Evolutionary conservation across 2,888 invertebrate genomes (phyloP).

Genomic region (Synergus umbraculus): DNA sequence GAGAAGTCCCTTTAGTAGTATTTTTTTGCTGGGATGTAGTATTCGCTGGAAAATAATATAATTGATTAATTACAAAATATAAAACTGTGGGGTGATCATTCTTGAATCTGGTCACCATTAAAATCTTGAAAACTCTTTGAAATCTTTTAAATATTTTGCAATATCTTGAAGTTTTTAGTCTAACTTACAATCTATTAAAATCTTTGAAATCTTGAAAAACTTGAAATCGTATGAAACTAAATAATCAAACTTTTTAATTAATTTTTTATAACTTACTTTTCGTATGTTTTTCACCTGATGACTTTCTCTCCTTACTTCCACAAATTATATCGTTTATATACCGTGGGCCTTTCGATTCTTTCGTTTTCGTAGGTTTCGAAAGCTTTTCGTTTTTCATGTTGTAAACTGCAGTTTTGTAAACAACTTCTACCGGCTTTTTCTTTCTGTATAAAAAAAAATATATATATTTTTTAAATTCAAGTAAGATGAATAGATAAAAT

Average conservation of each 20-base stretch:
- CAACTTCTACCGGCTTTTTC: slow-evolving; percentile 69
- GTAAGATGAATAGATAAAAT: background rate
- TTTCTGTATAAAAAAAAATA: slow-evolving; percentile 52
- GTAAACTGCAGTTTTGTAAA: slow-evolving; percentile 70
- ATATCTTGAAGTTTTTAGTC: too few species aligned
- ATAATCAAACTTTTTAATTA: background rate
- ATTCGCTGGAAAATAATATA: slow-evolving; percentile 20
- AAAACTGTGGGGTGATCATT: background rate
- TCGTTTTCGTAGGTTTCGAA: slow-evolving; percentile 60
- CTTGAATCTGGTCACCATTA: too few species aligned
- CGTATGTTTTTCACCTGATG: slow-evolving; percentile 50
- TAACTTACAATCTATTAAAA: too few species aligned
- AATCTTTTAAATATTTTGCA: background rate
- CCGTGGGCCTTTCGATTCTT: slow-evolving; percentile 64
- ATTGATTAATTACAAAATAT: background rate
- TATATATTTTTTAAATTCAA: background rate
- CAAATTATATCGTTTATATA: slow-evolving; percentile 69
- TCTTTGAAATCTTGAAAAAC: too few species aligned
- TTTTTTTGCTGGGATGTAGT: background rate
- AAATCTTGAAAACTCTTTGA: too few species aligned
- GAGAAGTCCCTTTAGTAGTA: background rate
- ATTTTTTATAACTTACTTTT: background rate
- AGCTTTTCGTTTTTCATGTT: slow-evolving; percentile 71
- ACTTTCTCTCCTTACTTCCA: slow-evolving; percentile 62
- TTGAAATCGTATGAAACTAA: background rate